phyloP scores from a whole-genome alignment of 2,888 invertebrate species.

The Luperina nickerlii region DNA sequence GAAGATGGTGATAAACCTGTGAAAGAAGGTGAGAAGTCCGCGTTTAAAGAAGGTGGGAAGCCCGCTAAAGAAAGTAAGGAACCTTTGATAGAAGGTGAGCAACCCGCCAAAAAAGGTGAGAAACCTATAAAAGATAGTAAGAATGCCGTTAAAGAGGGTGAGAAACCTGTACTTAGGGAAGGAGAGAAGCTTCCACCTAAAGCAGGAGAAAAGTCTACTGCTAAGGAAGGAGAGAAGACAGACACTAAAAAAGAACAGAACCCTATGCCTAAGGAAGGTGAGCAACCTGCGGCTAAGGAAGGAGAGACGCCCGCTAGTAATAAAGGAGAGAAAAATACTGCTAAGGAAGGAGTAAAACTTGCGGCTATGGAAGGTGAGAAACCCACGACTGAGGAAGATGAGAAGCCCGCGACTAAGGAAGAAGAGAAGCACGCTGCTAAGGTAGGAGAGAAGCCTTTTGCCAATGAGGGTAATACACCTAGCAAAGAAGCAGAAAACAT shows the following conservation, averaged over 20 bases:
- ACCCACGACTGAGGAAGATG: neutral
- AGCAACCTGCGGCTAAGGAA: neutral
- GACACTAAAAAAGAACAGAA: no score
- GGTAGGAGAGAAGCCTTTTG: neutral
- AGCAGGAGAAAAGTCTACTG: neutral
- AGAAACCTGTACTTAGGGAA: neutral
- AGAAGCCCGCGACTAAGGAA: neutral
- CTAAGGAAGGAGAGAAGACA: neutral
- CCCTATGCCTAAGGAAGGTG: neutral
- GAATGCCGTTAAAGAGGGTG: neutral
- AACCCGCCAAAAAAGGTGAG: neutral
- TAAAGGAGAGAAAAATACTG: neutral
- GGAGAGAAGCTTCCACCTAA: neutral
- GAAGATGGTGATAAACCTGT: neutral
- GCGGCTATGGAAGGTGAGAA: neutral
- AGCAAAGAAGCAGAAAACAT: conserved; percentile 38
- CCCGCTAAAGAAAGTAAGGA: neutral
- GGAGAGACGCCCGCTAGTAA: fast-evolving
- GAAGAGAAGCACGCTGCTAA: neutral
- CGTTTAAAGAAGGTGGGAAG: neutral
- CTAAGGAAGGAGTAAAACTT: neutral
- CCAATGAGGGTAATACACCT: neutral
- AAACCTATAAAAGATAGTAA: neutral
- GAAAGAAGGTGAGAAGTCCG: neutral
- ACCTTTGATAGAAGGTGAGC: neutral